Conservation (phyloP, 2,888 invertebrate species). For the Epistrophe grossulariae region DNA sequence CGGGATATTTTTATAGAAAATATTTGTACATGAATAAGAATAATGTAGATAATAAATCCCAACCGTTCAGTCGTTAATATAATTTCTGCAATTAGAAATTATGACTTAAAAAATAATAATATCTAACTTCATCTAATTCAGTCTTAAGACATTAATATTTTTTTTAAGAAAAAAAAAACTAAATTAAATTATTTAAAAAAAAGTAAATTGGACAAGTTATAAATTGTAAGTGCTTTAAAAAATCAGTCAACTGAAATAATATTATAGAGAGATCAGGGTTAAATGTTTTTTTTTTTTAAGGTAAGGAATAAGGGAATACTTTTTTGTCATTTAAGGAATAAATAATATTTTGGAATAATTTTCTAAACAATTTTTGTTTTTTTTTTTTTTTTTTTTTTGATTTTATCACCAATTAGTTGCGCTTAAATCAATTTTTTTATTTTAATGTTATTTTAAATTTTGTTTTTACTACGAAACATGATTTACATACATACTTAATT, state of each 20-base stretch:
- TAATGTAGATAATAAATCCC: background rate
- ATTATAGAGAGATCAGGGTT: constrained; percentile 72
- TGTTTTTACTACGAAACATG: constrained; percentile 39
- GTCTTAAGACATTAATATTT: constrained; percentile 66
- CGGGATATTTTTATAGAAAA: background rate
- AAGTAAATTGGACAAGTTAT: constrained; percentile 54
- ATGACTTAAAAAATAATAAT: constrained; percentile 47
- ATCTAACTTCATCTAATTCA: constrained; percentile 68
- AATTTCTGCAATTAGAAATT: constrained; percentile 14
- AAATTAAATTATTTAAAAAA: constrained; percentile 40
- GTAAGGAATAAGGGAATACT: constrained; percentile 51
- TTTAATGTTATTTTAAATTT: constrained; percentile 8
- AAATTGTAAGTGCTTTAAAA: constrained; percentile 65
- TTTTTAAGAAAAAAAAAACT: constrained; percentile 36
- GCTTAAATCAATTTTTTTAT: constrained; percentile 46
- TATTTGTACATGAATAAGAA: background rate
- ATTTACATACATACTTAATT: constrained; percentile 20
- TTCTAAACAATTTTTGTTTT: constrained; percentile 42
- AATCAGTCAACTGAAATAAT: constrained; percentile 74
- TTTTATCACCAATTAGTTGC: constrained; percentile 71
- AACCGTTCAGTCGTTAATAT: constrained; percentile 47
- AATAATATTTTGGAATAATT: constrained; percentile 66
- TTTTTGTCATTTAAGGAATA: constrained; percentile 56
- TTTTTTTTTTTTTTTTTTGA: constrained; percentile 28
- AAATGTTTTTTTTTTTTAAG: constrained; percentile 50